phyloP scores from a whole-genome alignment of 1,140 invertebrate genomes.

The Hypsibius dujardini region DNA sequence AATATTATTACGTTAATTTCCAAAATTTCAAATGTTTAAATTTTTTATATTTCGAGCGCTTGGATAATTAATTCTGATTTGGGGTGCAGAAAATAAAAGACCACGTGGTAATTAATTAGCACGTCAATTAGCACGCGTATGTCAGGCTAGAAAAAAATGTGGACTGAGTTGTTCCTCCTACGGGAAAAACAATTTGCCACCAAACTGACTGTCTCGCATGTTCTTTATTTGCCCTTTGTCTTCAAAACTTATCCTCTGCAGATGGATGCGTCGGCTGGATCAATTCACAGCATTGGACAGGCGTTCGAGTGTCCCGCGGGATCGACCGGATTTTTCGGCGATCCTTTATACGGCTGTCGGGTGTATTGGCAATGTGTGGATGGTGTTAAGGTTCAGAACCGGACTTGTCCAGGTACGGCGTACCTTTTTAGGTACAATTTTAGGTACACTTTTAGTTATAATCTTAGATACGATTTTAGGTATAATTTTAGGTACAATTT shows the following conservation, averaged over 20 bases:
- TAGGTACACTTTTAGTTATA: too few relatives aligned
- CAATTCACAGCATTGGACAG: not conserved
- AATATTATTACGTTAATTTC: too few relatives aligned
- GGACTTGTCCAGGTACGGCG: conserved; percentile 1
- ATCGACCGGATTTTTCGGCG: conserved; percentile 1
- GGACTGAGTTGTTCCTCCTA: too few relatives aligned
- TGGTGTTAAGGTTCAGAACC: not conserved
- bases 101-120: too few relatives aligned
- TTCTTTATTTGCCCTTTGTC: not conserved
- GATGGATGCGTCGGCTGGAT: not conserved
- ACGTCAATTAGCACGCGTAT: too few relatives aligned
- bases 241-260: not conserved
- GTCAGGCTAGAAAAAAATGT: too few relatives aligned
- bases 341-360: conserved; percentile 3
- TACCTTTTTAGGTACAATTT: not conserved
- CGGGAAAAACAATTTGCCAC: too few relatives aligned
- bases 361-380: conserved; percentile 1
- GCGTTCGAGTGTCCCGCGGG: not conserved
- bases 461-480: not conserved
- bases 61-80: too few relatives aligned
- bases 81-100: too few relatives aligned
- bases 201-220: not conserved
- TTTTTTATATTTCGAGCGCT: too few relatives aligned
- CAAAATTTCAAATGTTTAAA: too few relatives aligned
- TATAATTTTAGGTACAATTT: not conserved